Evolutionary conservation across 2,113 vertebrate genomes (phyloP).

Genomic region (Columba janthina): DNA sequence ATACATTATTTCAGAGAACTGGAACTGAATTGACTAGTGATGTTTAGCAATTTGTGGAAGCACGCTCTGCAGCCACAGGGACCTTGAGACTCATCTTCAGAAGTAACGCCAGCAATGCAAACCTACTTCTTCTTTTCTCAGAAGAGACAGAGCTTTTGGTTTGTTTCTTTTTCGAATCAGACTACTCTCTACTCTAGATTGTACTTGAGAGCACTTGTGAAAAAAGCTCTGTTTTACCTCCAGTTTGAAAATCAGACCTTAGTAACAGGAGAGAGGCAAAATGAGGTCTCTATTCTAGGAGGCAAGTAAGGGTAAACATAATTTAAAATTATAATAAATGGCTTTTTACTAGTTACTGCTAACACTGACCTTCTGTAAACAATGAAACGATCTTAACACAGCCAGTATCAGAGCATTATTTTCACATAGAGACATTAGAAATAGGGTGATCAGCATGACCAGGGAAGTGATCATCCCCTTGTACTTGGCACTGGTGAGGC

Average conservation of each 20-base stretch:
- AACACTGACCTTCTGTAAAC: background rate
- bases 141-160: background rate
- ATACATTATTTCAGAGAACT: background rate
- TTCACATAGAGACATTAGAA: background rate
- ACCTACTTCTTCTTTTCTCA: background rate
- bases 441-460: too few relatives aligned
- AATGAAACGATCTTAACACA: background rate
- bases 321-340: background rate
- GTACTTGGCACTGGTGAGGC: too few relatives aligned
- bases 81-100: background rate
- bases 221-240: background rate
- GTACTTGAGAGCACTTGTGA: background rate
- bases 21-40: background rate
- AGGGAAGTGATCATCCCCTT: too few relatives aligned
- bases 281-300: background rate
- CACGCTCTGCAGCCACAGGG: background rate
- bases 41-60: background rate
- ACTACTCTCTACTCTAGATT: background rate
- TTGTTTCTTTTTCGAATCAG: background rate
- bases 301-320: background rate
- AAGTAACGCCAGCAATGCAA: background rate
- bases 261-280: background rate
- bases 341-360: background rate
- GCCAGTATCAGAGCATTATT: background rate
- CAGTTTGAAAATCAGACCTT: background rate